phyloP scores from a whole-genome alignment of 2,113 vertebrate genomes.

The Grammomys dolichurus region DNA sequence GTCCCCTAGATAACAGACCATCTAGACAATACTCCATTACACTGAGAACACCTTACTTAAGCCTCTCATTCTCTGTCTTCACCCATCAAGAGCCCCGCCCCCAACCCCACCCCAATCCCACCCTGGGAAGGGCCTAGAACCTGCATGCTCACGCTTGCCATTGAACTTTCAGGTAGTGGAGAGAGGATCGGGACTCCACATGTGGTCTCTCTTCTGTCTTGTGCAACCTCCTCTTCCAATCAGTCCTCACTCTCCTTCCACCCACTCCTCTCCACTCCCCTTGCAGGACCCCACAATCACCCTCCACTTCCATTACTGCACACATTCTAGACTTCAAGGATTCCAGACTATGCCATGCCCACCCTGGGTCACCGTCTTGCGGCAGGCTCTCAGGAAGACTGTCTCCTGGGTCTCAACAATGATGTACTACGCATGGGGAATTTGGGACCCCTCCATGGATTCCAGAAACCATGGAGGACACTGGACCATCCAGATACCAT shows the following conservation, averaged over 20 bases:
- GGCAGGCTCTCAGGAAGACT: not conserved
- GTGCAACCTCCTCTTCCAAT: too few species aligned
- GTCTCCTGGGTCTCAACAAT: too few species aligned
- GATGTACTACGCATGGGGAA: not conserved
- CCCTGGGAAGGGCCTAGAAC: not conserved
- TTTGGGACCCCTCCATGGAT: too few species aligned
- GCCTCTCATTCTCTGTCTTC: not conserved
- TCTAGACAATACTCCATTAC: not conserved
- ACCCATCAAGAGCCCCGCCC: not conserved
- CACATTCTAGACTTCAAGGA: not conserved
- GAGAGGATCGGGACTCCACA: too few species aligned
- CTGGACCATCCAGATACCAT: not conserved
- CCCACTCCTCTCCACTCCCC: too few species aligned
- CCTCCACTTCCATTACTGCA: not conserved
- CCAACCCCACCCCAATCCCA: not conserved
- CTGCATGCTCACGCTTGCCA: not conserved
- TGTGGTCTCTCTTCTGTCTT: not conserved
- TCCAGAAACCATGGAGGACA: not conserved
- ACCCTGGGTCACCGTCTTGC: too few species aligned
- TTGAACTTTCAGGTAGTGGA: not conserved
- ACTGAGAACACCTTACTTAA: not conserved
- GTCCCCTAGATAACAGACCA: not conserved
- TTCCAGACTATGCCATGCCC: not conserved
- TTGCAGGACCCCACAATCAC: not conserved
- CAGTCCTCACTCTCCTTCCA: not conserved